Evolutionary conservation across 2,797 vertebrate genomes (phyloP).

Genomic region (Acrossocheilus wenchowensis): DNA sequence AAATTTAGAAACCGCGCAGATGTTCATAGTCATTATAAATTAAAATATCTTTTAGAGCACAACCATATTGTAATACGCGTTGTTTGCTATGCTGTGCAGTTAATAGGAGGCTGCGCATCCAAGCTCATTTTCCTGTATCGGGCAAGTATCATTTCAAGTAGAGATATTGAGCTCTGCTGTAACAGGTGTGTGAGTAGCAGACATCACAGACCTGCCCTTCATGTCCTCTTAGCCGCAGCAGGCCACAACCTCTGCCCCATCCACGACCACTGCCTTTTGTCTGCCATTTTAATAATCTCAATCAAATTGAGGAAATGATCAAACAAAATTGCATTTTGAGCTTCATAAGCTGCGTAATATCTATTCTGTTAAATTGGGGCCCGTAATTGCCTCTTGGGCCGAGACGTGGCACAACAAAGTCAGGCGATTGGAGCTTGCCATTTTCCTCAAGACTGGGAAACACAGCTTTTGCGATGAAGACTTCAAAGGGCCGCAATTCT

Average conservation of each 20-base stretch:
- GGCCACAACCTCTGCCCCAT: constrained; percentile 85
- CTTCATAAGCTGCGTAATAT: constrained; percentile 99
- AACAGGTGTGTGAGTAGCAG: constrained; percentile 69
- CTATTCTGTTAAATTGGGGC: constrained; percentile 97
- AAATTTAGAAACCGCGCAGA: background rate
- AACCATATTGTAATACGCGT: background rate
- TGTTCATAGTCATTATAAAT: background rate
- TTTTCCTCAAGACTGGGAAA: constrained; percentile 96
- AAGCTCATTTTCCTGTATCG: constrained; percentile 37
- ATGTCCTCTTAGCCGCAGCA: constrained; percentile 83
- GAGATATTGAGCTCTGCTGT: constrained; percentile 50
- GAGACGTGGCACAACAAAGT: constrained; percentile 98
- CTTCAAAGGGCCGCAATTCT: constrained; percentile 97
- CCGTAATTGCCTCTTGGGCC: constrained; percentile 94
- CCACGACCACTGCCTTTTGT: constrained; percentile 79
- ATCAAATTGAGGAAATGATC: constrained; percentile 98
- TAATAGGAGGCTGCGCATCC: constrained; percentile 6
- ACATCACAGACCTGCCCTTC: constrained; percentile 83
- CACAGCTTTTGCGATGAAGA: constrained; percentile 94
- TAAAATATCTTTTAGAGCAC: background rate
- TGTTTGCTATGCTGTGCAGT: background rate
- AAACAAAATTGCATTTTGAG: constrained; percentile 96
- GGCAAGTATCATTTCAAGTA: constrained; percentile 39
- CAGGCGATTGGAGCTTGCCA: constrained; percentile 93
- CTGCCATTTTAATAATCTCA: constrained; percentile 96